Conservation (phyloP, 1,140 invertebrate genomes). For the Drosophila ogumai region DNA sequence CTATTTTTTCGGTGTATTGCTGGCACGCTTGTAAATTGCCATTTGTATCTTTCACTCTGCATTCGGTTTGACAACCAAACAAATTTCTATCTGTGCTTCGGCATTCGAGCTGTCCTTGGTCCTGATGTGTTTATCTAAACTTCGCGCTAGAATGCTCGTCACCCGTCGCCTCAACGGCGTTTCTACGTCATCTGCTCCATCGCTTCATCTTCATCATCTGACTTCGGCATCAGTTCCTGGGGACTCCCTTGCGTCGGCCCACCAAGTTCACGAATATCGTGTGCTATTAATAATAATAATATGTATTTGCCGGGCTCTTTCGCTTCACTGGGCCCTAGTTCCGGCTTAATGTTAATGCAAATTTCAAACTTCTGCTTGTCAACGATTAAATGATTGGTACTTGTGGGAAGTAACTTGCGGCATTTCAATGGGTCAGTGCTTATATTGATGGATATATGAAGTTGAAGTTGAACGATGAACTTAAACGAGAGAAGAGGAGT, state of each 20-base stretch:
- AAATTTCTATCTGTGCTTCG: conserved; percentile 65
- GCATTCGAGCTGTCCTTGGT: conserved; percentile 42
- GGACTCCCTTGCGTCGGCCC: conserved; percentile 9
- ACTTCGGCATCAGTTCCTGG: conserved; percentile 23
- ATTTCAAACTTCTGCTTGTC: conserved; percentile 55
- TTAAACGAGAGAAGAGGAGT: not conserved
- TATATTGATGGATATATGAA: not conserved
- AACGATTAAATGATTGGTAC: conserved; percentile 17
- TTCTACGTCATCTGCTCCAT: conserved; percentile 64
- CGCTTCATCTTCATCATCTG: conserved; percentile 67
- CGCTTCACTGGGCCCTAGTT: conserved; percentile 70
- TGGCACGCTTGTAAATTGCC: conserved; percentile 70
- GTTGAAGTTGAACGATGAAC: not conserved
- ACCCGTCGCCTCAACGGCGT: conserved; percentile 41
- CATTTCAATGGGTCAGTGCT: conserved; percentile 11
- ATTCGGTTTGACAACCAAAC: conserved; percentile 67
- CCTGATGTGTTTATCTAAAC: conserved; percentile 72
- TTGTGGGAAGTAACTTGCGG: not conserved
- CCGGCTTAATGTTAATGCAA: conserved; percentile 73
- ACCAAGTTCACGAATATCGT: conserved; percentile 42
- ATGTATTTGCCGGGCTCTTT: conserved; percentile 40
- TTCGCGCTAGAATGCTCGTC: conserved; percentile 80
- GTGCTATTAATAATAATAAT: conserved; percentile 62
- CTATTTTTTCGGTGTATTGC: conserved; percentile 14
- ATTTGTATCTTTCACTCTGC: conserved; percentile 67